These are phyloP conservation scores for Cephalotes varians DNA, from an alignment of 2,888 invertebrate species.

Conservation along the genomic window DNA sequence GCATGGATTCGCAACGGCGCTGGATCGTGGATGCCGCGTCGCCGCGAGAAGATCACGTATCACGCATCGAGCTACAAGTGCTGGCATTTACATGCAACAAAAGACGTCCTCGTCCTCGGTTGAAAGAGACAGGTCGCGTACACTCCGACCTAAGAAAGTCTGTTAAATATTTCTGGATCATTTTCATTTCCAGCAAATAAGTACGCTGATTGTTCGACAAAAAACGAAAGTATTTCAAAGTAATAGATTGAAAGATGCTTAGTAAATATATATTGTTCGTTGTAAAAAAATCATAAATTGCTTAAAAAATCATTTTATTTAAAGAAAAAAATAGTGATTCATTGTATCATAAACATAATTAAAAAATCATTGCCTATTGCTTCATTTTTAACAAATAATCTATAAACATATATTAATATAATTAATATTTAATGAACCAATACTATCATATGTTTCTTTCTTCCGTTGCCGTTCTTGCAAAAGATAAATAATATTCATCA, in stretches of 20 bases:
- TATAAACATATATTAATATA: background rate
- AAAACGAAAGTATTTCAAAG: background rate
- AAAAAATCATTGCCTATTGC: too few species aligned
- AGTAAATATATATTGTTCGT: background rate
- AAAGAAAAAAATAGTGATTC: background rate
- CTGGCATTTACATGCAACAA: slow-evolving; percentile 44
- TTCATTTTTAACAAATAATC: too few species aligned
- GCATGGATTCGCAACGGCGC: slow-evolving; percentile 34
- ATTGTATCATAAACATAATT: background rate
- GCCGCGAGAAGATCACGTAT: slow-evolving; percentile 10
- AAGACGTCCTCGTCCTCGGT: slow-evolving; percentile 23
- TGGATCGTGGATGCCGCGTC: background rate
- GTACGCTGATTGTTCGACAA: background rate
- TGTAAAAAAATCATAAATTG: background rate
- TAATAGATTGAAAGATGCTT: background rate
- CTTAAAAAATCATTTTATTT: too few species aligned
- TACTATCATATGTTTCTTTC: background rate
- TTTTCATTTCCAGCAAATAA: background rate
- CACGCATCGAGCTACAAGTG: slow-evolving; percentile 47
- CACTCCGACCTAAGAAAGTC: slow-evolving; percentile 27
- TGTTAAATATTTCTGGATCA: background rate
- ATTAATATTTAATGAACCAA: too few species aligned
- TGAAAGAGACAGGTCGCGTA: slow-evolving; percentile 20
- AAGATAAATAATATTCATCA: background rate
- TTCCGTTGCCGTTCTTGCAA: background rate